Percentiles rank a stretch among this genome's conserved stretches.
Evolutionary conservation across 2,888 invertebrate species (phyloP).

Genomic region (Morpho helenor): DNA sequence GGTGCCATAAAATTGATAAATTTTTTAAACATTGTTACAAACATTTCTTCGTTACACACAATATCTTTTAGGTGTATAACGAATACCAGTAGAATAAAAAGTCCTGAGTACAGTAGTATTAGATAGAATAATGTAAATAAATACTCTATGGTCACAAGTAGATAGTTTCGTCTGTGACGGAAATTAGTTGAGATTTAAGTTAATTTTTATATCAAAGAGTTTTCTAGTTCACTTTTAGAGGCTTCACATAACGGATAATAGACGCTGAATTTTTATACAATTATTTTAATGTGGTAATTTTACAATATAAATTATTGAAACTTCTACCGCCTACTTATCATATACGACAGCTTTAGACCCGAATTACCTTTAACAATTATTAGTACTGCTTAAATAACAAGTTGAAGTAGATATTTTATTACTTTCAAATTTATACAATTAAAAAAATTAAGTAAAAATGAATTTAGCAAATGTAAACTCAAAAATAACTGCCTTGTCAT

Average conservation of each 20-base stretch:
- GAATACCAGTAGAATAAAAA: constrained; percentile 26
- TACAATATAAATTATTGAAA: too few relatives aligned
- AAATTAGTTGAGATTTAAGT: constrained; percentile 7
- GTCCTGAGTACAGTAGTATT: constrained; percentile 9
- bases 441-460: too few relatives aligned
- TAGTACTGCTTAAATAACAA: too few relatives aligned
- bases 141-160: constrained; percentile 27
- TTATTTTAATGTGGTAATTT: background rate
- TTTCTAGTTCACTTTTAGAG: constrained; percentile 15
- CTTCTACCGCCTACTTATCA: too few relatives aligned
- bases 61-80: background rate
- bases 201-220: constrained; percentile 8
- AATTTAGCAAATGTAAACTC: too few relatives aligned
- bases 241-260: constrained; percentile 6
- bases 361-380: too few relatives aligned
- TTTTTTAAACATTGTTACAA: background rate
- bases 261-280: background rate
- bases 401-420: too few relatives aligned
- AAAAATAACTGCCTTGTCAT: too few relatives aligned
- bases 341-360: too few relatives aligned
- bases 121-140: constrained; percentile 30
- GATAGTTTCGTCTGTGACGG: constrained; percentile 26
- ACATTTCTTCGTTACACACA: background rate
- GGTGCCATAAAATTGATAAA: constrained; percentile 14
- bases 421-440: too few relatives aligned